phyloP scores from a whole-genome alignment of 1,140 invertebrate species.

The Conus betulinus region DNA sequence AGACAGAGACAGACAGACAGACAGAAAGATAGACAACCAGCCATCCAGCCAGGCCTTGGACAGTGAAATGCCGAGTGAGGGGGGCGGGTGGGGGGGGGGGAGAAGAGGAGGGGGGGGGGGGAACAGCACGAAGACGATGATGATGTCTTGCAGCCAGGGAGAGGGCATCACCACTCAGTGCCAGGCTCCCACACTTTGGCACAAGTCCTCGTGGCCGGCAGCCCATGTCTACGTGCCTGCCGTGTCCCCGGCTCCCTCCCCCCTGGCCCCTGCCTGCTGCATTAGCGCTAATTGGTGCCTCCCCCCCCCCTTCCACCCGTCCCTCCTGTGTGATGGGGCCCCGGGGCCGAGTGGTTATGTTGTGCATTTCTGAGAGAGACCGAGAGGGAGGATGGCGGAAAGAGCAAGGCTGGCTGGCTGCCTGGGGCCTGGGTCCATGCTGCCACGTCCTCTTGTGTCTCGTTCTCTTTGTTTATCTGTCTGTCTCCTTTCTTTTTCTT shows the following conservation, averaged over 20 bases:
- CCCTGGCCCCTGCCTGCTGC: not conserved
- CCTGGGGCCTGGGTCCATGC: not conserved
- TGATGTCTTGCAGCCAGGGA: no score
- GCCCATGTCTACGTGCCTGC: slow-evolving; percentile 16
- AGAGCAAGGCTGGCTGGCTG: slow-evolving; percentile 23
- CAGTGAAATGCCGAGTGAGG: not conserved
- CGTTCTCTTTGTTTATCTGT: not conserved
- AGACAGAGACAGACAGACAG: slow-evolving; percentile 14
- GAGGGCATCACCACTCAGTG: not conserved
- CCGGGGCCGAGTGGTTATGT: slow-evolving; percentile 20
- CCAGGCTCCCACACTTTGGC: not conserved
- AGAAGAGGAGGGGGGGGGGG: no score
- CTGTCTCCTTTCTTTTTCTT: not conserved
- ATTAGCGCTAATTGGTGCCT: slow-evolving; percentile 37
- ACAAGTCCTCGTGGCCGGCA: not conserved
- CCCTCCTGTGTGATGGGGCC: slow-evolving; percentile 5
- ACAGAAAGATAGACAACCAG: not conserved
- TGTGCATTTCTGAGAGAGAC: slow-evolving; percentile 31
- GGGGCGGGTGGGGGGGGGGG: not conserved
- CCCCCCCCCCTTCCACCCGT: not conserved
- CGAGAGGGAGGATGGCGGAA: slow-evolving; percentile 17
- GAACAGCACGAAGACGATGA: no score
- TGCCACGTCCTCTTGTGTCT: not conserved
- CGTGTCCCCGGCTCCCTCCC: not conserved
- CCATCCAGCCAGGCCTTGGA: not conserved